Conservation (phyloP, 2,888 invertebrate species). For the Trachelus tabidus region DNA sequence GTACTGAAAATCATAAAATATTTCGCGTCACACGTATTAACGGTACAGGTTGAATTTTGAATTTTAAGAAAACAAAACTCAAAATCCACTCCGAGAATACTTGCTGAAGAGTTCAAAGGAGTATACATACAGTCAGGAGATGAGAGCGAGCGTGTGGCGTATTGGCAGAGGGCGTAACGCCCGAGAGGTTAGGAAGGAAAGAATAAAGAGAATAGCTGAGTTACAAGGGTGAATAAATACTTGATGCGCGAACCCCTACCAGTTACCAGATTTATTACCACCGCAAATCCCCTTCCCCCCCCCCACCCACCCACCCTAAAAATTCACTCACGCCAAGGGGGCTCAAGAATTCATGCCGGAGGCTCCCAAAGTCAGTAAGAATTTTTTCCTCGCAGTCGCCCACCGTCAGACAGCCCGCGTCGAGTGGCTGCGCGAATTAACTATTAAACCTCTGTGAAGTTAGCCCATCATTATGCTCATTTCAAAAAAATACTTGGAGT, state of each 20-base stretch:
- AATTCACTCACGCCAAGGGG: neutral
- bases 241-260: neutral
- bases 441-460: too few species aligned
- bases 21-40: too few species aligned
- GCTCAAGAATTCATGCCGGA: constrained; percentile 2
- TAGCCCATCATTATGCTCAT: too few species aligned
- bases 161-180: neutral
- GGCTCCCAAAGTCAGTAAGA: neutral
- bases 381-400: neutral
- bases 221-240: neutral
- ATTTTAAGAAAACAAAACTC: neutral
- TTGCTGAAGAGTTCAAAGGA: too few species aligned
- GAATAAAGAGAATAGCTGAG: neutral
- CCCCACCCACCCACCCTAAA: neutral
- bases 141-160: too few species aligned
- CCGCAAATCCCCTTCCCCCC: neutral
- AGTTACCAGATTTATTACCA: neutral
- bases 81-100: too few species aligned
- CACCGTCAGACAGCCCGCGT: neutral
- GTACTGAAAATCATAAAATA: neutral
- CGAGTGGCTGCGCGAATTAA: neutral
- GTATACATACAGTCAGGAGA: too few species aligned
- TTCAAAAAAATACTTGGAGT: too few species aligned
- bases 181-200: neutral
- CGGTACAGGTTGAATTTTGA: neutral